Base-by-base conservation (phyloP, 2,113 vertebrate genomes). In the Steatornis caripensis region DNA sequence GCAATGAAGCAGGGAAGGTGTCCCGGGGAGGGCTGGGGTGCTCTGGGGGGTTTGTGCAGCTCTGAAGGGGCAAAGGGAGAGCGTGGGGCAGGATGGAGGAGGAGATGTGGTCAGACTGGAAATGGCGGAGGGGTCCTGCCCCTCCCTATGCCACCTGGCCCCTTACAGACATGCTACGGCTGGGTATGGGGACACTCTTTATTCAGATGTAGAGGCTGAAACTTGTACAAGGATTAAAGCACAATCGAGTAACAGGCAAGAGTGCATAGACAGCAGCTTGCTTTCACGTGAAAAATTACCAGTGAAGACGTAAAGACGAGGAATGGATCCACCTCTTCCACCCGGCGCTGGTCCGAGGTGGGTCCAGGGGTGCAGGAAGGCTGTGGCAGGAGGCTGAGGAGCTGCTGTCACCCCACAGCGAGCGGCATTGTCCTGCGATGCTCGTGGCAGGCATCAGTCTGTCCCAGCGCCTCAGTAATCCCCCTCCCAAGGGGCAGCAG, bases 31-130 rank as follows among this genome's bases (percentile, higher is more conserved):
- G 48, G 26, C 19, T 26, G 64, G 24, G 80, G 30, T 15, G 21
- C 7, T 24, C n/a, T 36, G n/a, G 32, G 26, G 29, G 6, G 36
- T 11, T 24, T 21, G 20, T 17, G 48, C 19, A 41, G 49, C 15
- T 62, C 46, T 6, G 27, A 22, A 15, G 45, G 46, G 30, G 15
- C 20, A 55, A 55, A 26, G 15, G 36, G 15, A 48, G n/a, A 65
- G n/a, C 1, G 1, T 0, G 2, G 23, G 19, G 39, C 34, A 34
- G 13, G 46, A 68, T 10, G 9, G 16, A 37, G 46, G 41, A 45
- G 46, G n/a, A 48, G 48, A 32, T 6, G 39, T 10, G 19, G 29
- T 71, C 55, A 46, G 39, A 11, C 57, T 62, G 48, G 75, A 54
- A 54, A 55, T 6, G 57, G 27, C 2, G 4, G 41, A 18, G 1